Base-by-base conservation (phyloP, 2,888 invertebrate genomes). In the Amphipoea oculea region DNA sequence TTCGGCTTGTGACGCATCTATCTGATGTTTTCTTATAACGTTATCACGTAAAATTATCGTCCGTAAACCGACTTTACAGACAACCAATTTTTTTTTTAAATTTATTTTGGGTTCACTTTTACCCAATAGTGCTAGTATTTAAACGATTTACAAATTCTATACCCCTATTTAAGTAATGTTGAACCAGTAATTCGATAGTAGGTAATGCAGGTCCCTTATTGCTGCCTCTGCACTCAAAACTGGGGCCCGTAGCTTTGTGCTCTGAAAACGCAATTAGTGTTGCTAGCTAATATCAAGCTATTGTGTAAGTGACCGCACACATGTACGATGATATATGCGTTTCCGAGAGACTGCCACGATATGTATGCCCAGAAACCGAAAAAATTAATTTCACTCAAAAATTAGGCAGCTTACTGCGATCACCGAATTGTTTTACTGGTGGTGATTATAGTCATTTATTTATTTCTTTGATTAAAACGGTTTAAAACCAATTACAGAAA, bases 251-350 rank as follows among this genome's bases (percentile, higher is more conserved):
- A 60, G 84, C 84, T 84, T 81, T 84, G 84, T 77, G 73, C 67
- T 74, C 45, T 68, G 81, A 68, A 72, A 81, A 73, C 60, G 84
- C 81, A 84, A 84, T 84, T 84, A 81, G 62, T 78, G 78, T 81
- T 68, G 12, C 71, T n/a, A 70, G 70, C 57, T 67, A 54, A 70
- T 68, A 74, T 57, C 42, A 51, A n/a, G 67, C 45, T 65, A 62
- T 72, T 51, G 51, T 60, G 42, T 20, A 40, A 48, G 66, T 75
- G 78, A n/a, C 60, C 76, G 14, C 69, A 42, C 36, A 65, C 4
- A 23, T 60, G 17, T 66, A 51, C 40, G 23, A 62, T 51, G 42
- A 66, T 62, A 42, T 65, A 36, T 74, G 20, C 36, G 20, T 51
- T n/a, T 54, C 4, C 29, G 14, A 51, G 51, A 67, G 68, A 29